Percentiles rank a stretch among this genome's conserved stretches.
phyloP scores from a whole-genome alignment of 2,113 vertebrate genomes.

The Caloenas nicobarica region DNA sequence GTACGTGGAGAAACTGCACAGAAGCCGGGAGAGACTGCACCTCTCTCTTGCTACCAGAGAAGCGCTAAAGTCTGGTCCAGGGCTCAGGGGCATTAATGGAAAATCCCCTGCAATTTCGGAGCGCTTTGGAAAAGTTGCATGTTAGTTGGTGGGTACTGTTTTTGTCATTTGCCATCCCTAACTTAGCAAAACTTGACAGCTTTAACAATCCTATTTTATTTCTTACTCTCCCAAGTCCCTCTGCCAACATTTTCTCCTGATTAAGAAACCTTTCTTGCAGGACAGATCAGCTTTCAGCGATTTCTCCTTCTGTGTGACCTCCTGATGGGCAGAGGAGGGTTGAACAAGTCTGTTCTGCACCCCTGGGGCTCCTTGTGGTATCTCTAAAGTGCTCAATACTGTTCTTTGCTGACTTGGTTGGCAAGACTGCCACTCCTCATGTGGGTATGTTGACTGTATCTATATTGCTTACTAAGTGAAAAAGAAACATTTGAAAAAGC shows the following conservation, averaged over 20 bases:
- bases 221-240: background rate
- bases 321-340: rapidly evolving
- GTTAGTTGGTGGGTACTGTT: background rate
- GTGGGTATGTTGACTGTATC: background rate
- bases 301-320: background rate
- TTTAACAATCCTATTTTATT: background rate
- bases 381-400: background rate
- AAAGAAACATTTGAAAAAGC: background rate
- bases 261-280: background rate
- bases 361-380: background rate
- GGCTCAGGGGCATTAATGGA: background rate
- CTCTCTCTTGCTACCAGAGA: background rate
- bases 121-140: background rate
- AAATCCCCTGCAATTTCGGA: background rate
- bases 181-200: background rate
- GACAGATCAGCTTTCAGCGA: background rate
- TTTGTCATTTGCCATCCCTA: background rate
- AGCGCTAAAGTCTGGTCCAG: background rate
- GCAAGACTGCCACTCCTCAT: background rate
- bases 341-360: background rate
- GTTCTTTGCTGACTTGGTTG: background rate
- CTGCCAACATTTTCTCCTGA: background rate
- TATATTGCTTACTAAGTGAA: background rate
- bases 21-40: background rate
- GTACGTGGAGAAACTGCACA: background rate